These are phyloP conservation scores for Agelas oroides DNA, from an alignment of 37 sponge, comb jelly and placozoan species.

Conservation along the genomic window DNA sequence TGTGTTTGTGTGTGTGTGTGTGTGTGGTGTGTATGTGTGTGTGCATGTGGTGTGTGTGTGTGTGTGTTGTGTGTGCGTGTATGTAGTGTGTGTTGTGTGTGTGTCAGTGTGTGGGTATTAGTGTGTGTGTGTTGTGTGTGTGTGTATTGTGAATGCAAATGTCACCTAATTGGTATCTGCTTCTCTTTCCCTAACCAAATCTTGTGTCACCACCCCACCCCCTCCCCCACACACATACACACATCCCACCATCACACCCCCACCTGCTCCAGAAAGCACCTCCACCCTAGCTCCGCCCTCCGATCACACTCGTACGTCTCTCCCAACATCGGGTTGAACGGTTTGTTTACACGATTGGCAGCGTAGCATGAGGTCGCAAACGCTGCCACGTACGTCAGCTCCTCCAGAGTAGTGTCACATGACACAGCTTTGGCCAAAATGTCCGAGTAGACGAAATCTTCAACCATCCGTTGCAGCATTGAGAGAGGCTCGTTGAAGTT, in stretches of 20 bases:
- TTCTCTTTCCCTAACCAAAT: too few relatives aligned
- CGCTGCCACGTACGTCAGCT: slow-evolving; percentile 79
- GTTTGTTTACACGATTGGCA: slow-evolving; percentile 80
- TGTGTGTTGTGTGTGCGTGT: too few relatives aligned
- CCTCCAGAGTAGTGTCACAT: slow-evolving; percentile 54
- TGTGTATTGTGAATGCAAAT: too few relatives aligned
- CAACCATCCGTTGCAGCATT: slow-evolving; percentile 83
- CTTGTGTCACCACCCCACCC: too few relatives aligned
- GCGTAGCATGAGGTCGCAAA: slow-evolving; percentile 78
- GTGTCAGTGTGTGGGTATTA: too few relatives aligned
- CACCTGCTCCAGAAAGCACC: slow-evolving; percentile 88
- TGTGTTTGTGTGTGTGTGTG: too few relatives aligned
- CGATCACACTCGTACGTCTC: slow-evolving; percentile 95
- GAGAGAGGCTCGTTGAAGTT: slow-evolving; percentile 94
- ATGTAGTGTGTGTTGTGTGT: too few relatives aligned
- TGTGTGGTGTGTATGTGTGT: too few relatives aligned
- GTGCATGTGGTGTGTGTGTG: neutral
- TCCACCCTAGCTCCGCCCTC: slow-evolving; percentile 87
- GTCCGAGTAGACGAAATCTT: slow-evolving; percentile 80
- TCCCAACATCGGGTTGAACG: slow-evolving; percentile 96
- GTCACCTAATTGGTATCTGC: too few relatives aligned
- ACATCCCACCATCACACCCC: neutral
- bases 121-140: too few relatives aligned
- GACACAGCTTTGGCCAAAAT: slow-evolving; percentile 73
- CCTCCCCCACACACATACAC: too few relatives aligned